Conservation (phyloP, 30 jellyfish, hydroid and myxozoan genomes). For the Turritopsis rubra region DNA sequence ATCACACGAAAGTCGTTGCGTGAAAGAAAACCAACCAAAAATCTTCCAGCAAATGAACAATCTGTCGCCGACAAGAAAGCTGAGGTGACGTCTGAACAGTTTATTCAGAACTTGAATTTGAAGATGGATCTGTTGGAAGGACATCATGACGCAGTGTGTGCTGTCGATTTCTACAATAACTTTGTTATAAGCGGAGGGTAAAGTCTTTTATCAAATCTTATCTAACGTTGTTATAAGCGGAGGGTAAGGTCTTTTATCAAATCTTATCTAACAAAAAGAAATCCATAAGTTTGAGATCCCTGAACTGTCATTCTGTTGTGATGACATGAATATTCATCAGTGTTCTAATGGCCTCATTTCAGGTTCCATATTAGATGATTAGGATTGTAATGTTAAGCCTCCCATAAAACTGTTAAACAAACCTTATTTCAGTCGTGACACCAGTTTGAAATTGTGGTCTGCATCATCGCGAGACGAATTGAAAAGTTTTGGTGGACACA, state of each 20-base stretch:
- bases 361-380: no score
- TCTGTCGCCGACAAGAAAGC: neutral
- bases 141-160: conserved; percentile 88
- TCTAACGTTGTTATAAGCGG: conserved; percentile 61
- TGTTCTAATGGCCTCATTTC: no score
- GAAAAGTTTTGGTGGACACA: conserved; percentile 91
- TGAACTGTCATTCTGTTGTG: no score
- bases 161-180: conserved; percentile 60
- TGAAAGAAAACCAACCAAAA: neutral
- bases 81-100: neutral
- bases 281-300: no score
- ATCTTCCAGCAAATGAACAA: neutral
- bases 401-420: neutral
- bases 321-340: no score
- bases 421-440: conserved; percentile 63
- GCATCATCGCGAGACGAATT: conserved; percentile 46
- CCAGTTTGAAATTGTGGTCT: conserved; percentile 78
- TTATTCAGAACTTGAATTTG: conserved; percentile 19
- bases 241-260: conserved; percentile 60
- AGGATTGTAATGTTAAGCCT: no score
- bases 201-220: conserved; percentile 9
- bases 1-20: conserved; percentile 7
- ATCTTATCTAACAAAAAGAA: no score
- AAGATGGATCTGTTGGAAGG: conserved; percentile 62
- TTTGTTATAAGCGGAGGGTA: conserved; percentile 84